Evolutionary conservation across 2,113 vertebrate species (phyloP).

Genomic region (Periophthalmus modestus): DNA sequence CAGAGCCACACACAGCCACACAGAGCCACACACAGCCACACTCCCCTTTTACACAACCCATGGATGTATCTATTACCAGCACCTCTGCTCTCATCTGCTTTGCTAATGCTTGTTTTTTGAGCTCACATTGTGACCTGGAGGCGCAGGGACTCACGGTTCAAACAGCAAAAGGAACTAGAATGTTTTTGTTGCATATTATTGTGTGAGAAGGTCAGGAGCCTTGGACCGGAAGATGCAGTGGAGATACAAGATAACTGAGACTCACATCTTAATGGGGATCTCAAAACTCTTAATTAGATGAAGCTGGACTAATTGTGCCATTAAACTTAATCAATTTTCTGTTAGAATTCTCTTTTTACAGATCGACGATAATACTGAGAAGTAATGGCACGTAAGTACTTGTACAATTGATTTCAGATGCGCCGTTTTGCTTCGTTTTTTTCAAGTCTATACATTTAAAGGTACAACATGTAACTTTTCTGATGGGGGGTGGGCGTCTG

Average conservation of each 20-base stretch:
- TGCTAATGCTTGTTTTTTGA: constrained; percentile 6
- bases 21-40: no score
- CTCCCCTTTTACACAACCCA: neutral
- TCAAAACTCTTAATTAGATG: constrained; percentile 17
- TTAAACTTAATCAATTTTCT: constrained; percentile 6
- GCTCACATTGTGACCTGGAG: neutral
- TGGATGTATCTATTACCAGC: neutral
- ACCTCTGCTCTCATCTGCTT: neutral
- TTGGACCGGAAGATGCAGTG: neutral
- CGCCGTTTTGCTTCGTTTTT: no score
- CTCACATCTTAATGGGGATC: constrained; percentile 22
- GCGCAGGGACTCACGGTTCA: neutral
- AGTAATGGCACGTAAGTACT: no score
- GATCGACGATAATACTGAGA: neutral
- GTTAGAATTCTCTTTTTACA: constrained; percentile 1
- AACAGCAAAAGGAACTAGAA: neutral
- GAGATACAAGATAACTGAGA: neutral
- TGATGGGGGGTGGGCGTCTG: no score
- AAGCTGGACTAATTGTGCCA: constrained; percentile 1
- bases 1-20: no score
- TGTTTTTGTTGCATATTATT: neutral
- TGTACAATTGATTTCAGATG: neutral
- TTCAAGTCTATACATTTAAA: no score
- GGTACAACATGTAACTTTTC: no score
- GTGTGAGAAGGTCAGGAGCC: neutral